Evolutionary conservation across 2,113 vertebrate genomes (phyloP), one percentile per base, ranked within the genome.

Genomic region (Pholis gunnellus): DNA sequence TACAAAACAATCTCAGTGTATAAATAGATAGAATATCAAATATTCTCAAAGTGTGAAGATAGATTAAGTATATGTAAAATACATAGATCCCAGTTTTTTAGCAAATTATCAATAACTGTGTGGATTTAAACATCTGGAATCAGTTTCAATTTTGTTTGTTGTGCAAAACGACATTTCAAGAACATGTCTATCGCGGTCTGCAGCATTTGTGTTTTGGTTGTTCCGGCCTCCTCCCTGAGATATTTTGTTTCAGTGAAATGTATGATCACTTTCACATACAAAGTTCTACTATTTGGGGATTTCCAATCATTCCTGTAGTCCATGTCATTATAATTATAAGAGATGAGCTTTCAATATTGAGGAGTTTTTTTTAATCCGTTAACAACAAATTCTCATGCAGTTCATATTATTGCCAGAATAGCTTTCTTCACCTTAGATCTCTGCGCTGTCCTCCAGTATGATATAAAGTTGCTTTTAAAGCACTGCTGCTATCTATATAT

Each of bases 221-320:
- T 52, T 36, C 10, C 10, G 69, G 29, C 17, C 18, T 59, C 42
- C 40, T 67, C 7, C 13, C 48, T 27, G 9, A 64, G 29, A 72
- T 44, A 17, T 25, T 2, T 59, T 72, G 29, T 74, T 79, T 68
- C 13, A 42, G 36, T 61, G 31, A 82, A 22, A 46, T 59, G 9
- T 44, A 27, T 70, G 4, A 78, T 82, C 5, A 38, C 29, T 36
- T 52, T 69, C 1, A 34, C 36, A 31, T 66, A 27, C 6, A 36
- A 40, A 15, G 17, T 64, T 75, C 9, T 34, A 31, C 9, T 75
- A 18, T 38, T 63, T 69, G 3, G n/a, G 10, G 4, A 50, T 20
- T 76, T 63, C 1, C 25, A 44, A 22, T 34, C 0, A 67, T 67
- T 15, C 34, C 14, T 68, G 17, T 52, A 10, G 8, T 65, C 60